Percentiles rank a stretch among this genome's conserved stretches.
phyloP scores from a whole-genome alignment of 1,140 invertebrate genomes.

The Vanessa tameamea region DNA sequence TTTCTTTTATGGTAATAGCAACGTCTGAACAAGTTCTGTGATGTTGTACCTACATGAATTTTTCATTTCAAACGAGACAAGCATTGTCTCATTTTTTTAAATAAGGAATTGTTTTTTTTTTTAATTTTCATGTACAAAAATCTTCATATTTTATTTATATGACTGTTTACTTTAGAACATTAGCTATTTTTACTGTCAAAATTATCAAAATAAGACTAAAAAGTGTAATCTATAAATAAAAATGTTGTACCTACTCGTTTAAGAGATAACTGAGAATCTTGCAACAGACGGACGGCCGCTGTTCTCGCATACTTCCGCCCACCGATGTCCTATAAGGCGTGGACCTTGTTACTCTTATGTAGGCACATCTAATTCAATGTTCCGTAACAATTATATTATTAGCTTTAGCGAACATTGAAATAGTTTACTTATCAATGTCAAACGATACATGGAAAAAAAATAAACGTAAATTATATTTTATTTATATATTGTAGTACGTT shows the following conservation, averaged over 20 bases:
- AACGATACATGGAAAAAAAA: background rate
- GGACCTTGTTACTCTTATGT: conserved; percentile 59
- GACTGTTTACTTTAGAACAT: background rate
- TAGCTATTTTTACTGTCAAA: background rate
- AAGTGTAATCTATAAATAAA: conserved; percentile 22
- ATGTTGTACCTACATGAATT: conserved; percentile 22
- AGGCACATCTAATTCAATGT: conserved; percentile 49
- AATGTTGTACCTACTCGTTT: conserved; percentile 23
- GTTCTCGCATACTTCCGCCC: conserved; percentile 60
- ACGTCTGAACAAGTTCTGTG: conserved; percentile 23
- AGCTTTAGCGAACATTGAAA: background rate
- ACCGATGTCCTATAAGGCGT: conserved; percentile 57
- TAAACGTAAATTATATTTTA: background rate
- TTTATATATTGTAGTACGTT: too few relatives aligned
- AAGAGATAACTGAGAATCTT: conserved; percentile 17
- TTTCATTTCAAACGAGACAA: conserved; percentile 14
- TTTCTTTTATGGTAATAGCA: conserved; percentile 29
- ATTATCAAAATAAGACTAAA: background rate
- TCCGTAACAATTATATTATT: conserved; percentile 23
- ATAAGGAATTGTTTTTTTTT: background rate
- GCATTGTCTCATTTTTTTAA: background rate
- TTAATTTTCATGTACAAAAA: too few relatives aligned
- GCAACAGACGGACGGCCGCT: conserved; percentile 33
- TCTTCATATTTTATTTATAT: too few relatives aligned
- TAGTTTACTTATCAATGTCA: background rate